Base-by-base conservation (phyloP, 2,888 invertebrate species). In the Idaea biselata region DNA sequence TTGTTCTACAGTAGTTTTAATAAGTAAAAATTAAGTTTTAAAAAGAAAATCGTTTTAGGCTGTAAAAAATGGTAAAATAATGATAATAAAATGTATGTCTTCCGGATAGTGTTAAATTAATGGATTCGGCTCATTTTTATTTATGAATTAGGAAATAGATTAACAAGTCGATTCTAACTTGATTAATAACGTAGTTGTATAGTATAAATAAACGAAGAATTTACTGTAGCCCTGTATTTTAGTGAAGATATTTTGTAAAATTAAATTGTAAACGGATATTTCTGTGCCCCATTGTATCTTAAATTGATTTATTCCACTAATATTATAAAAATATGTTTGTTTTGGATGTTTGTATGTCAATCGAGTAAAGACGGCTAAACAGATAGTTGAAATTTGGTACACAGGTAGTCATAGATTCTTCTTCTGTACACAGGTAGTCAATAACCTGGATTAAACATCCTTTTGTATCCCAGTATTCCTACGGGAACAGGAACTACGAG, bases 61-160 rank as follows among this genome's bases (percentile, higher is more conserved):
- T 77, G 75, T 82, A 79, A 81, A 81, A 76, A 75, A 77, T 72
- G 68, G 44, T 77, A 78, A 76, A 77, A 75, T 80, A 76, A 68
- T 82, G 81, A 83, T 84, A 86, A 86, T 86, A 88, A 88, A 69
- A 91, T 88, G 86, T 89, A 84, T 83, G 92, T 92, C 92, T 92
- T 92, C 92, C 92, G 91, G 81, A 82, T 91, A 92, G 91, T 76
- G 72, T 83, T 83, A 82, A 85, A 79, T 73, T 83, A 82, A 83
- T 78, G 74, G 83, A 84, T 87, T 91, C 81, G 83, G 84, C 84
- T 86, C 83, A 82, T 83, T 80, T 80, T 76, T 77, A 75, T 82
- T 83, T 80, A 83, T 85, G 80, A 77, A 82, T 86, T 82, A 69
- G 74, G 76, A 77, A 78, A 75, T 74, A 72, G 25, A 25, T 25